Evolutionary conservation across 1,140 invertebrate genomes (phyloP).

Genomic region (Sitodiplosis mosellana): DNA sequence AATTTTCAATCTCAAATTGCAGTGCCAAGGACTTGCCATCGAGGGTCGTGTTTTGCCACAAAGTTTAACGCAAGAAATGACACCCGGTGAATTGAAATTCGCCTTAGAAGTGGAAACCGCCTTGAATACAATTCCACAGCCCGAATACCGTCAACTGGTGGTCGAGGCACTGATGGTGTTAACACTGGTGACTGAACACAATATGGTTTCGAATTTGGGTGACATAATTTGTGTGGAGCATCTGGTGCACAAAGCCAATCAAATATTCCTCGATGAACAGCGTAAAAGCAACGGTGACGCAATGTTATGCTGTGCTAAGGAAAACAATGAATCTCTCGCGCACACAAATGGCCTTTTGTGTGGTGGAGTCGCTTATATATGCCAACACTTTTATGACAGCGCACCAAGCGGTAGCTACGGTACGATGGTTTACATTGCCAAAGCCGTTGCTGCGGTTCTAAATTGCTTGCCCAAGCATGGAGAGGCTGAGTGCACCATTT

Average conservation of each 20-base stretch:
- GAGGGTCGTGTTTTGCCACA: constrained; percentile 77
- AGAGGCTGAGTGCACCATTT: constrained; percentile 63
- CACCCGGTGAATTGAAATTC: constrained; percentile 94
- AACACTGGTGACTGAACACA: constrained; percentile 76
- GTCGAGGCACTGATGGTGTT: constrained; percentile 96
- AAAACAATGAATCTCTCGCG: constrained; percentile 37
- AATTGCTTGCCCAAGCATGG: constrained; percentile 56
- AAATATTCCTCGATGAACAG: constrained; percentile 92
- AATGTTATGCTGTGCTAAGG: constrained; percentile 74
- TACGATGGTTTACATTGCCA: constrained; percentile 93
- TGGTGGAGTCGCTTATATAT: constrained; percentile 84
- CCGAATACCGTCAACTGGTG: constrained; percentile 93
- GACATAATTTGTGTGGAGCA: constrained; percentile 80
- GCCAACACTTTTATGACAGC: constrained; percentile 91
- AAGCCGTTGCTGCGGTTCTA: constrained; percentile 57
- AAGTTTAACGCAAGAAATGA: constrained; percentile 94
- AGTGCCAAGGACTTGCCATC: constrained; percentile 82
- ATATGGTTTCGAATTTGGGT: constrained; percentile 55
- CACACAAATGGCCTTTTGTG: constrained; percentile 49
- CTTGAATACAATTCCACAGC: constrained; percentile 90
- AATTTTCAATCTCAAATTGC: constrained; percentile 5
- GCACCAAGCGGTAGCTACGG: constrained; percentile 93
- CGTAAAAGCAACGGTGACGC: constrained; percentile 67
- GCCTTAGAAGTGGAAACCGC: constrained; percentile 95
- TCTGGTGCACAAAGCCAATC: constrained; percentile 85